These are phyloP conservation scores for Agrilus cyanescens DNA, from an alignment of 2,888 invertebrate genomes.

Conservation along the genomic window DNA sequence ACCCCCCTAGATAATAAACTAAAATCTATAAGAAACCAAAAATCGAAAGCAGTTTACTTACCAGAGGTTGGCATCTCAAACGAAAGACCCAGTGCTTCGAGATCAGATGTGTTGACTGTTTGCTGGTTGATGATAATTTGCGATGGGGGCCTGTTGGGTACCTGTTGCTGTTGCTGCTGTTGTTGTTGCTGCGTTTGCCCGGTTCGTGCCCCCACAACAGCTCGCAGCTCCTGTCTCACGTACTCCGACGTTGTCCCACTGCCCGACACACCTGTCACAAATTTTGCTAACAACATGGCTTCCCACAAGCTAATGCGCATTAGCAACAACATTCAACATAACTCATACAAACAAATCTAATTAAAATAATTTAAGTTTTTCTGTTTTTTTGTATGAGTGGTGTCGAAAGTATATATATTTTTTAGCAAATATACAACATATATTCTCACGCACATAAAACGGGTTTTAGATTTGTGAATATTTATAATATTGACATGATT, in stretches of 20 bases:
- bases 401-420: no score
- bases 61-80: slow-evolving; percentile 57
- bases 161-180: slow-evolving; percentile 23
- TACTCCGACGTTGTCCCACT: slow-evolving; percentile 65
- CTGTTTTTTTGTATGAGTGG: no score
- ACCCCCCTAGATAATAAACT: slow-evolving; percentile 3
- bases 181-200: slow-evolving; percentile 35
- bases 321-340: no score
- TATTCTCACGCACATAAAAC: no score
- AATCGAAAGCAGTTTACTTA: slow-evolving; percentile 32
- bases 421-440: no score
- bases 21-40: slow-evolving; percentile 12
- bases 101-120: slow-evolving; percentile 41
- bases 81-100: slow-evolving; percentile 56
- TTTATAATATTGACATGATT: no score
- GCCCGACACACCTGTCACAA: slow-evolving; percentile 39
- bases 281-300: slow-evolving; percentile 13
- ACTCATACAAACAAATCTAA: no score
- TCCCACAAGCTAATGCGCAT: slow-evolving; percentile 5
- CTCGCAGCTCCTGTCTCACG: slow-evolving; percentile 82
- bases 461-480: no score
- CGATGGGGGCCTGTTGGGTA: slow-evolving; percentile 23
- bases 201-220: slow-evolving; percentile 76
- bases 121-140: slow-evolving; percentile 24
- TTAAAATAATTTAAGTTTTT: no score